Percentiles rank a stretch among this genome's conserved stretches.
phyloP scores from a whole-genome alignment of 2,888 invertebrate species.

The Altica lythri region DNA sequence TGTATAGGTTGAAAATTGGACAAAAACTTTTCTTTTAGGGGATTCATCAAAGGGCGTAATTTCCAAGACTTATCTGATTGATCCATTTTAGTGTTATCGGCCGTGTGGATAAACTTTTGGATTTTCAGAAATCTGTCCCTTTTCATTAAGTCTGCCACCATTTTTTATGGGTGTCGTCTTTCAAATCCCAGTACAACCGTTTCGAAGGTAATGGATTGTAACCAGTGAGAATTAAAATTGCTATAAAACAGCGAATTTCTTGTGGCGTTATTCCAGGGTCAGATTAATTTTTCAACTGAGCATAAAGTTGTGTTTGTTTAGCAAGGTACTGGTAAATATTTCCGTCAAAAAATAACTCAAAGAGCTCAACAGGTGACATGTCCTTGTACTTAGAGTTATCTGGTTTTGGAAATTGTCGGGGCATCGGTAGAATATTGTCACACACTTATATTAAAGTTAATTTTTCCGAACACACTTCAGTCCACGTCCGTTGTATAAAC shows the following conservation, averaged over 20 bases:
- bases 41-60: conserved; percentile 15
- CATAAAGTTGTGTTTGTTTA: conserved; percentile 26
- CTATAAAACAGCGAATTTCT: conserved; percentile 33
- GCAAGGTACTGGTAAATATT: conserved; percentile 11
- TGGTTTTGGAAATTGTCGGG: conserved; percentile 19
- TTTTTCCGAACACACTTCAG: too few relatives aligned
- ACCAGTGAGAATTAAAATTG: conserved; percentile 35
- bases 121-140: conserved; percentile 24
- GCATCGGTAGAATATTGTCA: conserved; percentile 11
- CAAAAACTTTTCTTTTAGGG: conserved; percentile 17
- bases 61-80: conserved; percentile 19
- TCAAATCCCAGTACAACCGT: conserved; percentile 39
- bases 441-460: too few relatives aligned
- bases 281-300: conserved; percentile 26
- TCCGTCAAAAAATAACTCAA: conserved; percentile 27
- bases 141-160: conserved; percentile 36
- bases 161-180: conserved; percentile 29
- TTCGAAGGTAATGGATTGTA: conserved; percentile 36
- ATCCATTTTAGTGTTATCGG: conserved; percentile 13
- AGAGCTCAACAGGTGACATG: conserved; percentile 19
- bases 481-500: too few relatives aligned
- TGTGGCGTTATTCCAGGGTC: conserved; percentile 16
- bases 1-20: conserved; percentile 17
- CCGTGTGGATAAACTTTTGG: conserved; percentile 13
- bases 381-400: conserved; percentile 19